Conservation (phyloP, 2,797 vertebrate species). For the Benthosema pterotum region DNA sequence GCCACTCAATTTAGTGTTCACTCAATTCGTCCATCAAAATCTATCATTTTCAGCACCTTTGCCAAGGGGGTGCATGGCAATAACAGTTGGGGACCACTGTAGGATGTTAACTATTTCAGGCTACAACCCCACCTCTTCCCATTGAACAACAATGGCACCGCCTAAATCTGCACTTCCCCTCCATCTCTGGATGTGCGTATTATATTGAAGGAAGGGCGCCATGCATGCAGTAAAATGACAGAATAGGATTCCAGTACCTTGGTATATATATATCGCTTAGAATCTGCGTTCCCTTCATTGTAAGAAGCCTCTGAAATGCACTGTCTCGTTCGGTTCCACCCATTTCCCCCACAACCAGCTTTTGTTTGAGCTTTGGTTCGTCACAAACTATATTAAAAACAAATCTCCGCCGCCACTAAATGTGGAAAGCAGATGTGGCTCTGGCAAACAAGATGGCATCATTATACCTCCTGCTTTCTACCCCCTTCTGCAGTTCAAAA, state of each 20-base stretch:
- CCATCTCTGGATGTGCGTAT: constrained; percentile 34
- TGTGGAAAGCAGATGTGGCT: constrained; percentile 77
- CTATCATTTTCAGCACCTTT: too few relatives aligned
- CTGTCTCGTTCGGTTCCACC: constrained; percentile 59
- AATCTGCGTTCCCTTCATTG: constrained; percentile 65
- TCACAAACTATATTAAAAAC: constrained; percentile 53
- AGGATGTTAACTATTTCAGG: constrained; percentile 12
- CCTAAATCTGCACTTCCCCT: constrained; percentile 50
- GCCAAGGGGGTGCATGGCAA: too few relatives aligned
- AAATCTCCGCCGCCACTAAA: constrained; percentile 46
- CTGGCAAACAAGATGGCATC: constrained; percentile 44
- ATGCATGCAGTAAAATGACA: too few relatives aligned
- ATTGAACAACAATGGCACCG: constrained; percentile 53
- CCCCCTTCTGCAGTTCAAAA: constrained; percentile 16
- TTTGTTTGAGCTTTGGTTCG: constrained; percentile 62
- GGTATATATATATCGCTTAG: constrained; percentile 49
- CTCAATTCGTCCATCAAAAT: too few relatives aligned
- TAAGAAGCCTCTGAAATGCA: constrained; percentile 26
- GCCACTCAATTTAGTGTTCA: too few relatives aligned
- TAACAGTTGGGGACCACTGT: too few relatives aligned
- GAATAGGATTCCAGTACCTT: constrained; percentile 61
- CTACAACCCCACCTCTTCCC: constrained; percentile 5
- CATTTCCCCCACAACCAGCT: constrained; percentile 65
- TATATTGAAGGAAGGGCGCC: constrained; percentile 21
- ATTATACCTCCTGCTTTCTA: constrained; percentile 22